Conservation (phyloP, 1,140 invertebrate genomes). For the Brachionus manjavacas region DNA sequence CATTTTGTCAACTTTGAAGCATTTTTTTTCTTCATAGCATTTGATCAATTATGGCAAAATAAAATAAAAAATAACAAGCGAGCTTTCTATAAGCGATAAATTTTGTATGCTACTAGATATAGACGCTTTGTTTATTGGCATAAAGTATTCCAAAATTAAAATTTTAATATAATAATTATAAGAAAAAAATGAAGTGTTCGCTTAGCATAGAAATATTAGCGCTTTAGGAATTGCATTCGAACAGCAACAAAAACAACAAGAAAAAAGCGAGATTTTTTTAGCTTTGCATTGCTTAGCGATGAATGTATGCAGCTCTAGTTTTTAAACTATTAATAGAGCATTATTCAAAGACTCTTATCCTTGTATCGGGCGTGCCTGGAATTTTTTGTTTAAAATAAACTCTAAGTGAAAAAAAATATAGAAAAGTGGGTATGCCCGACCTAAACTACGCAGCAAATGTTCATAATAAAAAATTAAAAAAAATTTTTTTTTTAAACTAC, state of each 20-base stretch:
- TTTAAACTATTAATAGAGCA: not conserved
- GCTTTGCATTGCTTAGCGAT: not conserved
- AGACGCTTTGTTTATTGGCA: not conserved
- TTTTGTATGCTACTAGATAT: not conserved
- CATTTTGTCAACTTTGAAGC: too few species aligned
- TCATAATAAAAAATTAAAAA: not conserved
- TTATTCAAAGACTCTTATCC: not conserved
- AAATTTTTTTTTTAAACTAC: not conserved
- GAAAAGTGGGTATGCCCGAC: not conserved
- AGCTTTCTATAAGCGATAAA: too few species aligned
- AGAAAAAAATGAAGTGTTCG: not conserved
- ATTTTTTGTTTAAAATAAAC: not conserved
- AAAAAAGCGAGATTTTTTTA: not conserved
- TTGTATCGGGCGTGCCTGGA: not conserved
- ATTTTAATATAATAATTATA: not conserved
- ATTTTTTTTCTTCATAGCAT: not conserved
- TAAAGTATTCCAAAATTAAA: not conserved
- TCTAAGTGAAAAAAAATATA: not conserved
- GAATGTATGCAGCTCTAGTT: not conserved
- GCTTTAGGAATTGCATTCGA: not conserved
- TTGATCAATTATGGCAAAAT: not conserved
- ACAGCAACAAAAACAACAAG: too few species aligned
- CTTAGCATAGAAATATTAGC: not conserved
- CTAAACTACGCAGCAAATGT: not conserved
- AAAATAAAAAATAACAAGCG: not conserved